A percentile compares a stretch with the other conserved stretches of the same genome.
Conservation (phyloP, 1,140 invertebrate genomes). For the Oncopodura yosiiana region DNA sequence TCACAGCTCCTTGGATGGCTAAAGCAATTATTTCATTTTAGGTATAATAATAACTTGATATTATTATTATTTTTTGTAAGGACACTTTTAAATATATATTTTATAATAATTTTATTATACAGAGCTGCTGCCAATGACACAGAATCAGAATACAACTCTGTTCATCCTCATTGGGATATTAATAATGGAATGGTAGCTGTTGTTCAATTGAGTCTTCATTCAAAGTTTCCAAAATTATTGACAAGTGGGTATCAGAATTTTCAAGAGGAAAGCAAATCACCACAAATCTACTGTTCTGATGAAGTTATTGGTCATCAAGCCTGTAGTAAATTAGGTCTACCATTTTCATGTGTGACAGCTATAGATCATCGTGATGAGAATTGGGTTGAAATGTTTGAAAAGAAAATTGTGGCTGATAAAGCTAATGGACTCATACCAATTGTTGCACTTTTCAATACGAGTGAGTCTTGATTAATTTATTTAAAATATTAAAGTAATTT, state of each 20-base stretch:
- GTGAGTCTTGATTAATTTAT: slow-evolving; percentile 6
- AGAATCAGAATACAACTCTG: slow-evolving; percentile 24
- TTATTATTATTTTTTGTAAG: background rate
- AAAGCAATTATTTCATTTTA: slow-evolving; percentile 34
- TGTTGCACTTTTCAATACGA: slow-evolving; percentile 21
- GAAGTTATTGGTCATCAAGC: slow-evolving; percentile 25
- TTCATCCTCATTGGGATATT: slow-evolving; percentile 32
- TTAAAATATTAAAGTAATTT: background rate
- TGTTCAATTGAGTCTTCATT: slow-evolving; percentile 13
- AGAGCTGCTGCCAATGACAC: slow-evolving; percentile 17
- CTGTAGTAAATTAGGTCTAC: slow-evolving; percentile 22
- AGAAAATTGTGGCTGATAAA: slow-evolving; percentile 14
- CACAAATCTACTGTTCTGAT: slow-evolving; percentile 30
- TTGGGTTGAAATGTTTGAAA: slow-evolving; percentile 25
- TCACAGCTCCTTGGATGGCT: slow-evolving; percentile 25
- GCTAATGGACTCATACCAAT: slow-evolving; percentile 21
- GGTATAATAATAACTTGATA: slow-evolving; percentile 13
- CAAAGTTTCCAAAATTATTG: slow-evolving; percentile 25
- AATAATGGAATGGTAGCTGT: slow-evolving; percentile 20
- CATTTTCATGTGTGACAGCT: slow-evolving; percentile 16
- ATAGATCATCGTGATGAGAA: slow-evolving; percentile 17
- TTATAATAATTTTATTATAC: slow-evolving; percentile 6
- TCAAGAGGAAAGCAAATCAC: slow-evolving; percentile 20
- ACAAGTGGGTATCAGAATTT: slow-evolving; percentile 22
- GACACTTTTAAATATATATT: background rate